Evolutionary conservation across 2,797 vertebrate species (phyloP), one percentile per base, ranked within the genome.

Genomic region (Premnoplex brunnescens): DNA sequence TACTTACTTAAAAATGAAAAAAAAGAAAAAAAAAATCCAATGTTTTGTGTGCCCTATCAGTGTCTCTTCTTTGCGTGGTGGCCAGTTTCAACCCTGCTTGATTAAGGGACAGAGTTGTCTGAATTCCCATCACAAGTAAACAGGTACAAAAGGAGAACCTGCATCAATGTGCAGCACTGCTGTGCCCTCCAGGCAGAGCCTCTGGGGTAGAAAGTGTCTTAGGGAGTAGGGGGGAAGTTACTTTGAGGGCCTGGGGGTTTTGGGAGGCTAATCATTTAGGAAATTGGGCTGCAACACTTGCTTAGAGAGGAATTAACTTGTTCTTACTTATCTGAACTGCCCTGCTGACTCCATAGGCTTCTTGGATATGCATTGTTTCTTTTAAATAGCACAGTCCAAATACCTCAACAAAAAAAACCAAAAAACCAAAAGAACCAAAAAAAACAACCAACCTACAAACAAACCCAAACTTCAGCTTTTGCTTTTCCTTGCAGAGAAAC

Each of bases 391-490:
- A 37, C 9, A 20, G 22, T 83, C 20, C 60, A 54, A 46, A 60
- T 78, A 15, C 4, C 2, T 14, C 17, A 6, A 13, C 15, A 14
- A 6, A 51, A 48, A 46, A 41, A 2, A 0, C 2, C 43, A 43
- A 43, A 43, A 43, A 43, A 19, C 44, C 19, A 46, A 46, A 46
- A 46, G 27, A 51, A 51, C 26, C 49, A 20, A 14, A 6, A 51
- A 48, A 43, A 41, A 2, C 21, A 20, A 44, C 18, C 19, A 20
- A 44, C 43, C 16, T 18, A 43, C 43, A 43, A 43, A 48, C 23
- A 18, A 3, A 19, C 6, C 27, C 11, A 14, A 32, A 12, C 14
- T 54, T 72, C 24, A 20, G 3, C 10, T 73, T 89, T 73, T 11
- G 18, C 20, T 89, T 89, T 56, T 58, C 10, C 23, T 80, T 64